Base-by-base conservation (phyloP, 2,797 vertebrate genomes). In the Sus cebifrons region DNA sequence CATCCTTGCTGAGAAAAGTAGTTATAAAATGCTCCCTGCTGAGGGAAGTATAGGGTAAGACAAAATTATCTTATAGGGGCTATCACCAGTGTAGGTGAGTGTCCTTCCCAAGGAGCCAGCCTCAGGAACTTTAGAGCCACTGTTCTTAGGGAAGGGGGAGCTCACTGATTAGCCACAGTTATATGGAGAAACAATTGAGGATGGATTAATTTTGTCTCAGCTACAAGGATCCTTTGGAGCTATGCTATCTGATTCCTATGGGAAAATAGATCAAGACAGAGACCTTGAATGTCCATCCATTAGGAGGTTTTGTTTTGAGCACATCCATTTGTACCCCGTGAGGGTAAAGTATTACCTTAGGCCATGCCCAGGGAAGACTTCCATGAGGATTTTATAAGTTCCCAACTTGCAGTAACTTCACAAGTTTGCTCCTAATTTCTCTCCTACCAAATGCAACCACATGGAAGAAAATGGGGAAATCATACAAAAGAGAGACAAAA, bases 401-500 rank as follows among this genome's bases (percentile, higher is more conserved):
- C 62, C 25, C 60, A 25, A 23, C 25, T 67, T 86, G 7, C 0
- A 40, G 29, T 49, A 67, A 54, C 40, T 73, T 95, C 62, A 62
- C n/a, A 93, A 84, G 20, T 91, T 79, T 71, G 6, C 23, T 75
- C 6, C n/a, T 64, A 93, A 32, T 56, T 85, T 77, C 40, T 87
- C 21, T 10, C 27, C 56, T 56, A 49, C n/a, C 21, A 86, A 77
- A 74, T 6, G 14, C 21, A 95, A 67, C 58, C 3, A 56, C 8
- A 0, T 12, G 4, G 77, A 36, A 94, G 71, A 78, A 73, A 52
- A 75, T 21, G 64, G 0, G 9, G 56, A 91, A 96, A 87, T 62
- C 68, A 89, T 85, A 56, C 3, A 40, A 2, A 23, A n/a, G 13
- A 93, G n/a, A 93, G 44, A 85, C 27, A 92, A 86, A 95, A 95